Conservation (phyloP, 2,888 invertebrate species). For the Leptopilina syphax region DNA sequence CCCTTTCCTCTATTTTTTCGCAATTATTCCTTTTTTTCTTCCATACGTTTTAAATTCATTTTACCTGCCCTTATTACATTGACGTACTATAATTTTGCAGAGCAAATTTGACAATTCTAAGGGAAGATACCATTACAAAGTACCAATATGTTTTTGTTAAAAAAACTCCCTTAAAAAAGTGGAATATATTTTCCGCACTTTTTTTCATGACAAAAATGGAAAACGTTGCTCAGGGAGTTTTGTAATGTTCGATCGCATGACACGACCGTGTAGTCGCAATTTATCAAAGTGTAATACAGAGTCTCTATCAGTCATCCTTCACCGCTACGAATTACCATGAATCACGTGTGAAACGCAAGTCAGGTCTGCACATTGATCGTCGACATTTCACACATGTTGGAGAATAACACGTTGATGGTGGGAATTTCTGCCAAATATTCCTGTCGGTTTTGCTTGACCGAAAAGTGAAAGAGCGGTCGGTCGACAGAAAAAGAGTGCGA, state of each 20-base stretch:
- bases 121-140: too few relatives aligned
- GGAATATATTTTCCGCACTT: background rate
- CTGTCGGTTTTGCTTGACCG: slow-evolving; percentile 19
- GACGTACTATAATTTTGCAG: too few relatives aligned
- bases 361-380: slow-evolving; percentile 35
- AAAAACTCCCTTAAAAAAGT: too few relatives aligned
- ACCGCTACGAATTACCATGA: slow-evolving; percentile 37
- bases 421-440: slow-evolving; percentile 22
- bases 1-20: too few relatives aligned
- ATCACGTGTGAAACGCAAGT: slow-evolving; percentile 39
- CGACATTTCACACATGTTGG: slow-evolving; percentile 3
- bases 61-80: too few relatives aligned
- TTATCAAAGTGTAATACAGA: slow-evolving; percentile 41
- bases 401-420: background rate
- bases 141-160: too few relatives aligned
- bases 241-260: slow-evolving; percentile 35
- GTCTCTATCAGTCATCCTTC: slow-evolving; percentile 40
- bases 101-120: too few relatives aligned
- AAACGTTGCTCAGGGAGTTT: background rate
- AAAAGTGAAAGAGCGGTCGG: background rate
- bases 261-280: slow-evolving; percentile 3
- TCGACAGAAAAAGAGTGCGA: slow-evolving; percentile 1
- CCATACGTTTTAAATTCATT: too few relatives aligned
- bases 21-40: too few relatives aligned
- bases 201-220: background rate